Evolutionary conservation across 2,888 invertebrate genomes (phyloP).

Genomic region (Orchestes rusci): DNA sequence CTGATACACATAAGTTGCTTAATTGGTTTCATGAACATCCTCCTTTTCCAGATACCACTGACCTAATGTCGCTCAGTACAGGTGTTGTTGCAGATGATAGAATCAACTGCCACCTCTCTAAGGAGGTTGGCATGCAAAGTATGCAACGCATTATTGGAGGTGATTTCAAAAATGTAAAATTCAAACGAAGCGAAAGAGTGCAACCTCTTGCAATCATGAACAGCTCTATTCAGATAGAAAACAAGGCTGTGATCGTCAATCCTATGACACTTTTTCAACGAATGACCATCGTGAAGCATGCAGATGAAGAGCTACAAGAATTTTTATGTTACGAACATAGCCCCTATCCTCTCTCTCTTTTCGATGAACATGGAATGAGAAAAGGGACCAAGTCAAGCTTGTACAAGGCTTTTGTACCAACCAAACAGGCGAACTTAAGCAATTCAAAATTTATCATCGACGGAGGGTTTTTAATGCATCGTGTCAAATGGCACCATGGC

Average conservation of each 20-base stretch:
- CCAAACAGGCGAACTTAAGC: not conserved
- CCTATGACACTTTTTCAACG: conserved; percentile 9
- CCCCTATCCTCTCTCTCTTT: too few species aligned
- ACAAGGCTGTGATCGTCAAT: not conserved
- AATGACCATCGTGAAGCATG: not conserved
- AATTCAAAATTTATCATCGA: too few species aligned
- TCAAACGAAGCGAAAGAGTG: conserved; percentile 27
- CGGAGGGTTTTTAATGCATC: not conserved
- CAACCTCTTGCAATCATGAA: conserved; percentile 19
- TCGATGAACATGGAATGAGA: too few species aligned
- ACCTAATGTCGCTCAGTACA: conserved; percentile 23
- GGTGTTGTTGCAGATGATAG: conserved; percentile 18
- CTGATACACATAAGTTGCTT: not conserved
- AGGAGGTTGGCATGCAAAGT: conserved; percentile 16
- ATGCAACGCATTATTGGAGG: conserved; percentile 18
- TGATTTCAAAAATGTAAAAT: conserved; percentile 24
- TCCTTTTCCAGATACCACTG: conserved; percentile 7
- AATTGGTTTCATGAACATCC: conserved; percentile 6
- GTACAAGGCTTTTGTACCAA: too few species aligned
- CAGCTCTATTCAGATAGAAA: conserved; percentile 10
- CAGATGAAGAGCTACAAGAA: not conserved
- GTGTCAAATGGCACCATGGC: too few species aligned
- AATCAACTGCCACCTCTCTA: conserved; percentile 8
- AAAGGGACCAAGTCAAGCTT: too few species aligned
- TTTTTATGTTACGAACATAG: conserved; percentile 2